phyloP scores from a whole-genome alignment of 2,888 invertebrate species.

The Euzophera pinguis region DNA sequence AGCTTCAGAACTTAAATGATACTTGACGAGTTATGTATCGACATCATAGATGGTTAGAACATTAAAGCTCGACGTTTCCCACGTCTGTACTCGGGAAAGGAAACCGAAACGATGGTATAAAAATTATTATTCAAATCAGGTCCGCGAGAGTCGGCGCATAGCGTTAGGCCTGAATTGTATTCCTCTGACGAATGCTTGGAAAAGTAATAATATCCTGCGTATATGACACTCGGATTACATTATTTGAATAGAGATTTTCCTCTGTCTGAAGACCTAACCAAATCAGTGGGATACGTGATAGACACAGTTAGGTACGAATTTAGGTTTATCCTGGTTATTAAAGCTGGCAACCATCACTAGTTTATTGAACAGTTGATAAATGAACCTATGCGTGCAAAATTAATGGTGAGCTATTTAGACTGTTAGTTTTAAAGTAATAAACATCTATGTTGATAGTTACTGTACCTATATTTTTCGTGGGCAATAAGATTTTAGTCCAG shows the following conservation, averaged over 20 bases:
- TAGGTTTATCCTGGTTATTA: neutral
- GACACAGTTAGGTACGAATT: constrained; percentile 17
- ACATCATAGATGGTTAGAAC: no score
- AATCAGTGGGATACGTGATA: constrained; percentile 20
- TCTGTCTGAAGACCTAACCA: constrained; percentile 20
- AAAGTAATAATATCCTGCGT: constrained; percentile 58
- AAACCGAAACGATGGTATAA: constrained; percentile 72
- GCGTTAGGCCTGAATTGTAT: constrained; percentile 73
- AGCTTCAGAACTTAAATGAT: no score
- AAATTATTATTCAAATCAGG: constrained; percentile 79
- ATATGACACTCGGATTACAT: constrained; percentile 38
- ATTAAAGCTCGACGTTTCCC: constrained; percentile 71
- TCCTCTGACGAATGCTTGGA: constrained; percentile 63
- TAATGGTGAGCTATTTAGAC: no score
- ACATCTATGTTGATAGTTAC: no score
- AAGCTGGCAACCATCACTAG: neutral
- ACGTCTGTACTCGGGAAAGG: constrained; percentile 69
- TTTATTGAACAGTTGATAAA: no score
- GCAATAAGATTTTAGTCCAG: no score
- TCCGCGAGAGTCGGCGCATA: constrained; percentile 55
- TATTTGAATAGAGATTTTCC: constrained; percentile 40
- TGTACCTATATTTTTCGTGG: no score
- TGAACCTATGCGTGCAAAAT: no score
- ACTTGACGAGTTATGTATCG: no score
- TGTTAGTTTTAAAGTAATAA: no score